Evolutionary conservation across 2,888 invertebrate genomes (phyloP).

Genomic region (Trichopoda pennipes): DNA sequence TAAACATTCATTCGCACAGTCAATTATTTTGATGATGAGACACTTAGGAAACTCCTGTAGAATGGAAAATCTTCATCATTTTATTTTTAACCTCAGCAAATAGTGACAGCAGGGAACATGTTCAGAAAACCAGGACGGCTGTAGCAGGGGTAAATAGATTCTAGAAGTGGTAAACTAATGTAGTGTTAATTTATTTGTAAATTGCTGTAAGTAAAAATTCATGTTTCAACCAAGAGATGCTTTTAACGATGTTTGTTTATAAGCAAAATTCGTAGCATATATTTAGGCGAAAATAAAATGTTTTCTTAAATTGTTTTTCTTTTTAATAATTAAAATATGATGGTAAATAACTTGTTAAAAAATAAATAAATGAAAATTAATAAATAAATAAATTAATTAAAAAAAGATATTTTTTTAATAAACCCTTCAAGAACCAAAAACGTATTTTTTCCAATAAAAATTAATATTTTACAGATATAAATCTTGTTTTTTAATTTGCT

Average conservation of each 20-base stretch:
- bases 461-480: too few relatives aligned
- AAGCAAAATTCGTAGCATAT: constrained; percentile 19
- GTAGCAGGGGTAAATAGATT: constrained; percentile 15
- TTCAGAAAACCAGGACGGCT: background rate
- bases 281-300: constrained; percentile 6
- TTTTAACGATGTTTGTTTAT: constrained; percentile 18
- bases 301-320: too few relatives aligned
- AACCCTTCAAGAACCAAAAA: too few relatives aligned
- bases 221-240: constrained; percentile 8
- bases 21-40: constrained; percentile 55
- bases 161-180: constrained; percentile 18
- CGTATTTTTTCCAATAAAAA: too few relatives aligned
- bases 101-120: background rate
- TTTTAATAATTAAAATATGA: too few relatives aligned
- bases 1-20: constrained; percentile 11
- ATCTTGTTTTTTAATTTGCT: too few relatives aligned
- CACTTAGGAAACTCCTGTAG: constrained; percentile 54
- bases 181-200: constrained; percentile 42
- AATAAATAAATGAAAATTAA: too few relatives aligned
- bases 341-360: too few relatives aligned
- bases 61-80: constrained; percentile 48
- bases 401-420: too few relatives aligned
- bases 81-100: constrained; percentile 33
- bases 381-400: too few relatives aligned
- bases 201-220: constrained; percentile 16